Evolutionary conservation across 2,797 vertebrate genomes (phyloP).

Genomic region (Ciconia nigra): DNA sequence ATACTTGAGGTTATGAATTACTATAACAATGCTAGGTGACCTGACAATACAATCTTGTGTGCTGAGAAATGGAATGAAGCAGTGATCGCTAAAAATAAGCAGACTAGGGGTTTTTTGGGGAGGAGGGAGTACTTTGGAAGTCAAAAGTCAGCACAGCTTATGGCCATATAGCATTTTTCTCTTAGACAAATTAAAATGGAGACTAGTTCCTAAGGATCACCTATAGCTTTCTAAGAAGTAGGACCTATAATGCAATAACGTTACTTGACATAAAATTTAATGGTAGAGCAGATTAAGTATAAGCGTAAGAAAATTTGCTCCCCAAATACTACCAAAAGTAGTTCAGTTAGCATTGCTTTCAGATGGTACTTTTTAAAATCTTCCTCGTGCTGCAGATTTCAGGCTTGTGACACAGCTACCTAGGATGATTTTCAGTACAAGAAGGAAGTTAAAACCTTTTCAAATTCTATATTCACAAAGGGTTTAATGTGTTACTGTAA

Average conservation of each 20-base stretch:
- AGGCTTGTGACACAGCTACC: background rate
- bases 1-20: background rate
- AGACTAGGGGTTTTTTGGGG: fast-evolving
- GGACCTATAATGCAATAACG: background rate
- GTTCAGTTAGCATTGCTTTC: background rate
- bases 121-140: background rate
- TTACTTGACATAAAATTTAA: background rate
- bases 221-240: background rate
- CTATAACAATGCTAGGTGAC: background rate
- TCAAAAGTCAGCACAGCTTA: background rate
- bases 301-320: background rate
- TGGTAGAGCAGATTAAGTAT: background rate
- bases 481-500: background rate
- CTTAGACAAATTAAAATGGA: background rate
- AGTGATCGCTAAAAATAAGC: background rate
- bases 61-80: background rate
- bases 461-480: background rate
- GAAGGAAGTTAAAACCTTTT: background rate
- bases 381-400: background rate
- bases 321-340: background rate
- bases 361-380: background rate
- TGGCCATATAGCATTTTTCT: background rate
- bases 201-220: background rate
- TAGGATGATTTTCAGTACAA: background rate
- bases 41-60: background rate